Conservation (phyloP, 2,888 invertebrate species). For the Tinea pellionella region DNA sequence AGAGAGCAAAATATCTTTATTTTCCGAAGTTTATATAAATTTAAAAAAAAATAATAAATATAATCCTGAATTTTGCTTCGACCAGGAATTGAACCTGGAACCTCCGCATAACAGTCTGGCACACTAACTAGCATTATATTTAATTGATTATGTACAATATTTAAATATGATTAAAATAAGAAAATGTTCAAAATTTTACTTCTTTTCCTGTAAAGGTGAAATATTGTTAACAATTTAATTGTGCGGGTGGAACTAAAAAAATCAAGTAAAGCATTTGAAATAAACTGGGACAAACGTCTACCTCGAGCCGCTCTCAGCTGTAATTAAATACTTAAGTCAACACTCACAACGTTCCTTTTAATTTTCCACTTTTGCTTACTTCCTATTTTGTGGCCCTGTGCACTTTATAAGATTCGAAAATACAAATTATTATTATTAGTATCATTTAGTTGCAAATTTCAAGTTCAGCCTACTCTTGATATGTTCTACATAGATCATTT, state of each 20-base stretch:
- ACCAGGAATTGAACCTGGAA: no score
- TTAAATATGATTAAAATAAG: no score
- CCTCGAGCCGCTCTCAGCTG: constrained; percentile 17
- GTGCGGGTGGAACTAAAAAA: not conserved
- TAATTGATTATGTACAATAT: no score
- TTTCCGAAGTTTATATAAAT: no score
- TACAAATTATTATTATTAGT: not conserved
- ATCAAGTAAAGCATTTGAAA: not conserved
- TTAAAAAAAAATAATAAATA: no score
- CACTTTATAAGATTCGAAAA: not conserved
- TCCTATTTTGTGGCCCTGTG: not conserved
- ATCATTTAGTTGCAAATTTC: not conserved
- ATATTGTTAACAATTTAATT: not conserved
- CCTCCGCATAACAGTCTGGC: no score
- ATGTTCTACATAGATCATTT: no score
- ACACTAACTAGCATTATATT: no score
- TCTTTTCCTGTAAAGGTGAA: not conserved
- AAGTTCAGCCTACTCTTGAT: not conserved
- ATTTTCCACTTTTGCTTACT: not conserved
- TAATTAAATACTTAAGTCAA: constrained; percentile 46
- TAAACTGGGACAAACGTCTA: constrained; percentile 11
- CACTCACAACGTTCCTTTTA: constrained; percentile 6
- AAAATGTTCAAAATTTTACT: no score
- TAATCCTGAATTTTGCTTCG: no score
- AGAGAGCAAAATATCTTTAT: no score